Base-by-base conservation (phyloP, 2,888 invertebrate genomes). In the Catocala nupta region DNA sequence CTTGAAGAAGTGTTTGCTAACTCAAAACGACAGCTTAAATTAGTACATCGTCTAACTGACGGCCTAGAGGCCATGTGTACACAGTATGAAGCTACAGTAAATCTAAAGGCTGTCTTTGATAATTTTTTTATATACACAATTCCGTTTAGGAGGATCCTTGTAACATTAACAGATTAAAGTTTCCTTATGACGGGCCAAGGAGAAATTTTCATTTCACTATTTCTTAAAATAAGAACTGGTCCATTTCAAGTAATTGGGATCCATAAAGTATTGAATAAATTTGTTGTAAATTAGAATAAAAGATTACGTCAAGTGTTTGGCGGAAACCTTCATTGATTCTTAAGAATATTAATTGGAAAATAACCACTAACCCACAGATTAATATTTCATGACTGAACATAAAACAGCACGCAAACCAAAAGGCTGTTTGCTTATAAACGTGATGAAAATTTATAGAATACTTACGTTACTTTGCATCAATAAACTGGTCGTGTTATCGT, bases 161-260 rank as follows among this genome's bases (percentile, higher is more conserved):
- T 75, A 75, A 78, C 61, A 78, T 78, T 79, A 71, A 78, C 70
- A 66, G 67, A 70, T 68, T 57, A 49, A 78, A 77, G 65, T 77
- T 76, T 55, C 60, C 55, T 16, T 55, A 70, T 63, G 71, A 71
- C 58, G 55, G 55, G 49, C 55, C 55, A 70, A 75, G 66, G 68
- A 60, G 67, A 77, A 73, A 77, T 77, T 77, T 70, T 63, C 55
- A 76, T 76, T 73, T 75, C 63, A 65, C 63, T 66, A 67, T 76
- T 75, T 70, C 70, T 75, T 82, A 71, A 80, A 74, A 70, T 70
- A 81, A 73, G 60, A 67, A 73, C 57, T 61, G 47, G 16, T 68
- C 67, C 53, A 68, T 70, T 71, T 63, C 57, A 61, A 63, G 66
- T 68, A 74, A 74, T 67, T 63, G 70, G 59, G 16, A 68, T 55